Base-by-base conservation (phyloP, 2,797 vertebrate species). In the Geotrypetes seraphini region DNA sequence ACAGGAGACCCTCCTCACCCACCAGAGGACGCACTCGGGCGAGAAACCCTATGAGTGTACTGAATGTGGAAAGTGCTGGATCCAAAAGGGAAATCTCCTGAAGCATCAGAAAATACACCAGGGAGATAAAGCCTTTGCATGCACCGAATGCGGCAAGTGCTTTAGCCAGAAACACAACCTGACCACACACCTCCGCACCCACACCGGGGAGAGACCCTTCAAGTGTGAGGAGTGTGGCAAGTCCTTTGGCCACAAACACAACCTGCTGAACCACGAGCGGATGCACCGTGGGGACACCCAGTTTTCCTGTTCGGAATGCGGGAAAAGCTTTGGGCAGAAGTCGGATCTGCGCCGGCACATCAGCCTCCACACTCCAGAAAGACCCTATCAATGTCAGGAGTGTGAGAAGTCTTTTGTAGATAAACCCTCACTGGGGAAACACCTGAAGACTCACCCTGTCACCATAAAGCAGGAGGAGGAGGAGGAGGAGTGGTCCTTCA, bases 301-400 rank as follows among this genome's bases (percentile, higher is more conserved):
- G 12, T 9, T 6, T 5, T 9, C 15, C 12, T 10, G n/a, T 12
- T 7, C 14, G 28, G 28, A 31, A 3, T 3, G 9, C 6, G 4
- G n/a, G 11, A 14, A 3, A 7, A 3, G 4, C 8, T 5, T 4
- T 7, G 29, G 12, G 15, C 14, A 7, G 14, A 10, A 5, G 25
- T 7, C 1, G 4, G 11, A 18, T 18, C n/a, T 22, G 19, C n/a
- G 8, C 9, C 12, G n/a, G 12, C 12, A n/a, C n/a, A 40, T 60
- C 35, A 63, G 56, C 40, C 58, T 44, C 28, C 56, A 57, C 12
- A 60, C 50, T 5, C 50, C 52, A 34, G 47, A 50, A 13, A 57
- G 58, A 16, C 42, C 65, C 14, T 66, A 59, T n/a, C 51, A 56
- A 22, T 69, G 66, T 1, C 57, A 42, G 2, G 44, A 48, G 19